Evolutionary conservation across 1,140 invertebrate species (phyloP).

Genomic region (Hyposmocoma kahamanoa): DNA sequence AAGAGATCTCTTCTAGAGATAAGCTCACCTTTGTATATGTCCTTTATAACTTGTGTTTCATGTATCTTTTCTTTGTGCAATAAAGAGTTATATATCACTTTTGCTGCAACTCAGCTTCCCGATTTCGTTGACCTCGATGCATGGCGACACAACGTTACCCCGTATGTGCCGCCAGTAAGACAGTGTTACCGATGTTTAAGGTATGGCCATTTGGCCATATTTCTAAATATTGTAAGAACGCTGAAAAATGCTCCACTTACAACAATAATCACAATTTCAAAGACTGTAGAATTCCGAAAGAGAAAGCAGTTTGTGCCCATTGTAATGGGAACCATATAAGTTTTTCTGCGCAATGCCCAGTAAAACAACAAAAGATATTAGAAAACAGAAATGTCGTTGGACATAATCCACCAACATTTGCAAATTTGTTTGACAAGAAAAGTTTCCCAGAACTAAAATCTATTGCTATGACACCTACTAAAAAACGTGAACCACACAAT

Average conservation of each 20-base stretch:
- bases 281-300: conserved; percentile 3
- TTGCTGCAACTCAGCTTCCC: neutral
- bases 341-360: conserved; percentile 14
- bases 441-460: conserved; percentile 1
- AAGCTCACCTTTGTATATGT: too few species aligned
- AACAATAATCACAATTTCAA: conserved; percentile 16
- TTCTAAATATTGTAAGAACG: conserved; percentile 26
- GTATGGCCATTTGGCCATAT: conserved; percentile 22
- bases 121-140: neutral
- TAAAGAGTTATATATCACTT: too few species aligned
- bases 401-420: conserved; percentile 4
- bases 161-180: conserved; percentile 24
- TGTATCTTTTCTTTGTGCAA: too few species aligned
- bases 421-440: conserved; percentile 11
- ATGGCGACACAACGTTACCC: conserved; percentile 7
- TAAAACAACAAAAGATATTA: conserved; percentile 18
- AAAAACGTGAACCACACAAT: too few species aligned
- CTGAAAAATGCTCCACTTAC: conserved; percentile 19
- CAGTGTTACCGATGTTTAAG: conserved; percentile 21
- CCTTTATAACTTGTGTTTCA: too few species aligned
- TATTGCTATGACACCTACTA: neutral
- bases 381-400: conserved; percentile 15
- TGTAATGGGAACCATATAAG: conserved; percentile 18
- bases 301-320: conserved; percentile 13
- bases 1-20: too few species aligned